Conservation (phyloP, 2,797 vertebrate species). For the Anolis apletophallus region DNA sequence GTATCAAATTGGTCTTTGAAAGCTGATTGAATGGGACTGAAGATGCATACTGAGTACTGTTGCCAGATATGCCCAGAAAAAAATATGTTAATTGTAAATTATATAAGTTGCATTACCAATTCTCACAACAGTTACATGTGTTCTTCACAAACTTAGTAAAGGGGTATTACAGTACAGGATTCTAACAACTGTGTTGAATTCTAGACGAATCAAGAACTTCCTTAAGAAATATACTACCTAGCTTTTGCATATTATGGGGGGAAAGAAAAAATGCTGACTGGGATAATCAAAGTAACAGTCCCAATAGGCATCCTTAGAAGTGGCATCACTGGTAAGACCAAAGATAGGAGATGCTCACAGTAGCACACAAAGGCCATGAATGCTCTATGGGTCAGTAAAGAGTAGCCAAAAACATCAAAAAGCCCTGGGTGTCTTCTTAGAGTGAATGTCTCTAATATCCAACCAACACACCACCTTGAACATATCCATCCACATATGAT, state of each 20-base stretch:
- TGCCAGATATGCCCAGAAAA: background rate
- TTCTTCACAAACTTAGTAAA: background rate
- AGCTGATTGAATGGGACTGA: background rate
- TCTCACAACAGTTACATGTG: background rate
- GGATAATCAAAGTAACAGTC: no score
- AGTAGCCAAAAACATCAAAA: no score
- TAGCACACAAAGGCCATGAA: no score
- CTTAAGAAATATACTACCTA: background rate
- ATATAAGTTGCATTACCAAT: slow-evolving; percentile 8
- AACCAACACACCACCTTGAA: no score
- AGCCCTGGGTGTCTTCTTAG: no score
- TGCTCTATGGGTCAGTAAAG: no score
- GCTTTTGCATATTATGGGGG: no score
- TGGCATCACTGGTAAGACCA: background rate
- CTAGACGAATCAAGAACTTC: background rate
- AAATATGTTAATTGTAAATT: background rate
- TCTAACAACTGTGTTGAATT: background rate
- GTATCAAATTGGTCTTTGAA: background rate
- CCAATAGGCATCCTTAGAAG: background rate
- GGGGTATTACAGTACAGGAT: background rate
- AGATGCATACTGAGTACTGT: background rate
- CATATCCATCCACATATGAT: no score
- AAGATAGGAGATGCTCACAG: background rate
- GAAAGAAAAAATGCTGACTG: no score
- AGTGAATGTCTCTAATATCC: background rate